phyloP scores from a whole-genome alignment of 2,113 vertebrate genomes.

The Aramus guarauna region DNA sequence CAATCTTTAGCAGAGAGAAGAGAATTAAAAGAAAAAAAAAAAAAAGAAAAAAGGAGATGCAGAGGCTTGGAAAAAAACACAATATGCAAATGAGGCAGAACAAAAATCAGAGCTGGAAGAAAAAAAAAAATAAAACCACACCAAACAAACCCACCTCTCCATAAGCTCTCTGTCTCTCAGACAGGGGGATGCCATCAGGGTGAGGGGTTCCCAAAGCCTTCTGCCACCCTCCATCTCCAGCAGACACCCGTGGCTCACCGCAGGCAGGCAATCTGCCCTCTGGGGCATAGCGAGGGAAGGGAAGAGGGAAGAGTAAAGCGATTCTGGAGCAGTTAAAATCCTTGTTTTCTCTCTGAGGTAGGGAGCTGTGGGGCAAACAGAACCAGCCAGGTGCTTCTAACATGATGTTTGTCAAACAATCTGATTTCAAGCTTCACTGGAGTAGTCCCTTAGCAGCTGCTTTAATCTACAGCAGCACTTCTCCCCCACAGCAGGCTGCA shows the following conservation, averaged over 20 bases:
- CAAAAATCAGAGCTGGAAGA: constrained; percentile 38
- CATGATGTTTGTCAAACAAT: constrained; percentile 61
- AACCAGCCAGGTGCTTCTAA: constrained; percentile 56
- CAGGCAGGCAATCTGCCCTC: background rate
- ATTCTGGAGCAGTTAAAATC: constrained; percentile 13
- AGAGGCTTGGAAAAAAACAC: constrained; percentile 51
- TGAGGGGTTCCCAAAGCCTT: background rate
- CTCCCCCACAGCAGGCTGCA: background rate
- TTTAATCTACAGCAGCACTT: constrained; percentile 40
- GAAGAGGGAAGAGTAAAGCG: background rate
- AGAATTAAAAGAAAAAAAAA: background rate
- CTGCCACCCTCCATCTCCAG: background rate
- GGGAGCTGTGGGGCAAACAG: constrained; percentile 49
- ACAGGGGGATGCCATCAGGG: background rate
- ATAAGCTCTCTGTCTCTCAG: background rate
- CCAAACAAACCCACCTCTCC: constrained; percentile 8
- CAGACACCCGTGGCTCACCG: background rate
- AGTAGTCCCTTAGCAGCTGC: constrained; percentile 45
- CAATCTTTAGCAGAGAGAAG: constrained; percentile 47
- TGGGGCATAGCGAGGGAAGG: background rate
- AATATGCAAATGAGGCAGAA: constrained; percentile 64
- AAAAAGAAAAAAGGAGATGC: constrained; percentile 40
- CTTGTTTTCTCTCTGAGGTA: constrained; percentile 21
- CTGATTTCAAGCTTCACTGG: constrained; percentile 57
- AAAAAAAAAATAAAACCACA: constrained; percentile 11